These are phyloP conservation scores for Pelecanus crispus DNA, from an alignment of 2,113 vertebrate species.

Conservation along the genomic window DNA sequence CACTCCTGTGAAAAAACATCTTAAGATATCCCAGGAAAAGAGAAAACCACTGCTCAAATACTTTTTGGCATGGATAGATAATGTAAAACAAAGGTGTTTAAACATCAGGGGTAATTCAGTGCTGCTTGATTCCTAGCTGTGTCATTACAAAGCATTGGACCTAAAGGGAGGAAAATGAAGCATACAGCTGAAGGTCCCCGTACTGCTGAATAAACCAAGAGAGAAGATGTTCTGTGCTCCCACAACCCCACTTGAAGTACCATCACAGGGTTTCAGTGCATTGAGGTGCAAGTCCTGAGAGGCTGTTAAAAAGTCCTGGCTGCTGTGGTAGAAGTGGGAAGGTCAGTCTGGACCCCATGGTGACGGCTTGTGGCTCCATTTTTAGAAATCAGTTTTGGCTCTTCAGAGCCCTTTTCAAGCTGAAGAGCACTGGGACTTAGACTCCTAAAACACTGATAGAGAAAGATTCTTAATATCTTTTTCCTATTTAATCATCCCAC, in stretches of 20 bases:
- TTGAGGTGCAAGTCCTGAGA: not conserved
- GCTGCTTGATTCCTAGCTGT: not conserved
- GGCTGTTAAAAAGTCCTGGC: not conserved
- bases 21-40: not conserved
- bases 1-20: not conserved
- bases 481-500: not conserved
- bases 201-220: not conserved
- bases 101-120: not conserved
- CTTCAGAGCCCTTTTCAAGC: not conserved
- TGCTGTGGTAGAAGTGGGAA: not conserved
- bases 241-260: not conserved
- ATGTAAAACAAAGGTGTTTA: not conserved
- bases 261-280: not conserved
- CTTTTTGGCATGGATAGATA: not conserved
- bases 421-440: not conserved
- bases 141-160: not conserved
- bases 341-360: not conserved
- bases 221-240: not conserved
- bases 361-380: not conserved
- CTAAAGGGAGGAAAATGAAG: not conserved
- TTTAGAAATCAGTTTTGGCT: not conserved
- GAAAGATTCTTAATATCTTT: not conserved
- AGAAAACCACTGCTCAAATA: not conserved
- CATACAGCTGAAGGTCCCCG: not conserved
- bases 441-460: not conserved